These are phyloP conservation scores for Elephantulus edwardii DNA, from an alignment of 2,113 vertebrate species.

Conservation along the genomic window DNA sequence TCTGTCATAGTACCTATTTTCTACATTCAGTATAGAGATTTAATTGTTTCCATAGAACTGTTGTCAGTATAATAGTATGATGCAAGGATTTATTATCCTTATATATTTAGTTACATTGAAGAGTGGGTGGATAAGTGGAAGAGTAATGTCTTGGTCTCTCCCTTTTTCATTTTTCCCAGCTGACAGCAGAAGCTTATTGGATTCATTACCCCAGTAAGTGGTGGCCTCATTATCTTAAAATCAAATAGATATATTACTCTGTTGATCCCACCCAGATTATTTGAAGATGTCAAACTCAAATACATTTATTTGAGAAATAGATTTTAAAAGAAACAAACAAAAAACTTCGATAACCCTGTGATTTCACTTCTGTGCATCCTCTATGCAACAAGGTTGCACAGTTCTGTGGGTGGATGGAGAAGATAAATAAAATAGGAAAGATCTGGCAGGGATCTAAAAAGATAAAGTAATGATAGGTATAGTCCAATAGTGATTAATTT, in stretches of 20 bases:
- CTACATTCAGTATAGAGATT: slow-evolving; percentile 1
- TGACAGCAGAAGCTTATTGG: slow-evolving; percentile 58
- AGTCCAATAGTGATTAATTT: no score
- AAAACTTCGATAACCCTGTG: no score
- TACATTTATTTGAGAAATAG: background rate
- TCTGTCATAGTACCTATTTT: background rate
- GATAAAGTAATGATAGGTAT: no score
- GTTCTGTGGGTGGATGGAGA: no score
- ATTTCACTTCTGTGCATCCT: no score
- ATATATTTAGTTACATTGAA: background rate
- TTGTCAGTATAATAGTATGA: background rate
- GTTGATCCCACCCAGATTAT: background rate
- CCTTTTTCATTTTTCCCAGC: slow-evolving; percentile 54
- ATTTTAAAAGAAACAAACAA: background rate
- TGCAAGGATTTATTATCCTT: slow-evolving; percentile 42
- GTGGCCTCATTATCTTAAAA: slow-evolving; percentile 54
- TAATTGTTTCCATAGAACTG: slow-evolving; percentile 54
- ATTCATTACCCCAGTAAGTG: slow-evolving; percentile 42
- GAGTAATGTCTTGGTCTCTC: background rate
- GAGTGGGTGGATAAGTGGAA: background rate
- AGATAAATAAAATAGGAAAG: no score
- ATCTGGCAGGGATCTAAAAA: no score
- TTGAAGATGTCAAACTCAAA: background rate
- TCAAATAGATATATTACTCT: slow-evolving; percentile 25
- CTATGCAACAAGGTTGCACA: no score